These are phyloP conservation scores for Python bivittatus DNA, from an alignment of 2,113 vertebrate genomes.

Conservation along the genomic window DNA sequence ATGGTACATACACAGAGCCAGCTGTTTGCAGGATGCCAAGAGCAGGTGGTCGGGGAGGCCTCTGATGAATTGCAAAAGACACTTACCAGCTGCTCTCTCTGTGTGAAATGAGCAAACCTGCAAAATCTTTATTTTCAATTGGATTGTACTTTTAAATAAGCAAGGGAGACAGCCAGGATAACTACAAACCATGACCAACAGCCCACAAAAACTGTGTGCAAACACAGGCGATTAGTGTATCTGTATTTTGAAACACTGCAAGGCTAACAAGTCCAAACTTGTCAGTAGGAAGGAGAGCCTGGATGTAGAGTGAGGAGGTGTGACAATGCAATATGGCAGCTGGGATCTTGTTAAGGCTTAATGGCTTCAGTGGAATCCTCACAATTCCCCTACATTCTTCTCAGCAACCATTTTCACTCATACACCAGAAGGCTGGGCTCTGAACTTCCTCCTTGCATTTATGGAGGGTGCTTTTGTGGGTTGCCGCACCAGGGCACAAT, in stretches of 20 bases:
- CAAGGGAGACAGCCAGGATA: slow-evolving; percentile 77
- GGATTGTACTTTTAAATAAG: slow-evolving; percentile 82
- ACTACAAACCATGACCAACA: slow-evolving; percentile 80
- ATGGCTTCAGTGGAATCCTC: slow-evolving; percentile 52
- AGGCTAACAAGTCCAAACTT: slow-evolving; percentile 62
- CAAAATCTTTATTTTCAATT: slow-evolving; percentile 83
- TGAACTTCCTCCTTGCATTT: slow-evolving; percentile 50
- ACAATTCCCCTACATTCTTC: slow-evolving; percentile 52
- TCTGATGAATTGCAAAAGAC: slow-evolving; percentile 84
- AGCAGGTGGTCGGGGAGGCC: slow-evolving; percentile 82
- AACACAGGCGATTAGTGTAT: slow-evolving; percentile 79
- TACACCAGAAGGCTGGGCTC: slow-evolving; percentile 58
- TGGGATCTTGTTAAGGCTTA: slow-evolving; percentile 61
- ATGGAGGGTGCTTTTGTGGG: slow-evolving; percentile 58
- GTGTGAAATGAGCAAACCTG: slow-evolving; percentile 83
- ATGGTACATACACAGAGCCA: slow-evolving; percentile 77
- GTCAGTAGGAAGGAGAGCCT: slow-evolving; percentile 22
- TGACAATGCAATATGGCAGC: slow-evolving; percentile 24
- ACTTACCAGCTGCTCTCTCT: slow-evolving; percentile 82
- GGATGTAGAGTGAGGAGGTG: not conserved
- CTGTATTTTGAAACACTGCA: slow-evolving; percentile 69
- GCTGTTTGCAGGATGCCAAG: slow-evolving; percentile 79
- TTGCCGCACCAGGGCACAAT: slow-evolving; percentile 62
- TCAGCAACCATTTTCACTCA: slow-evolving; percentile 44
- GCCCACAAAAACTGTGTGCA: slow-evolving; percentile 74